phyloP scores from a whole-genome alignment of 2,888 invertebrate genomes.

The Ichneumoninae sp. region DNA sequence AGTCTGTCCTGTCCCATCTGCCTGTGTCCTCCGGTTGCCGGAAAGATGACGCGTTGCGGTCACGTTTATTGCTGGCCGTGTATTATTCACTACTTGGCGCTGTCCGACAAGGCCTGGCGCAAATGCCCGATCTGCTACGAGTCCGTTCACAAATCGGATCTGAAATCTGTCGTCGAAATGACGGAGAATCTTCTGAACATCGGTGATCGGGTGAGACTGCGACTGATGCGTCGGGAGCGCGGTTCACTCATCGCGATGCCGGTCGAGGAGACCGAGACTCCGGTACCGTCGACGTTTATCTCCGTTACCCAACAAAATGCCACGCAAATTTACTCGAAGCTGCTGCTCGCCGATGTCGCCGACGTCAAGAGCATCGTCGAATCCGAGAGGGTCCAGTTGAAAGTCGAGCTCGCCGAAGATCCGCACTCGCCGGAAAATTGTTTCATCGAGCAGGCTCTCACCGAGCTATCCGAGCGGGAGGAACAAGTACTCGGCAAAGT shows the following conservation, averaged over 20 bases:
- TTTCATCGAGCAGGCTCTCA: slow-evolving; percentile 93
- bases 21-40: slow-evolving; percentile 93
- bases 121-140: slow-evolving; percentile 98
- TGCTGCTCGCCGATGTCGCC: slow-evolving; percentile 89
- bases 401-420: slow-evolving; percentile 86
- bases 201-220: slow-evolving; percentile 91
- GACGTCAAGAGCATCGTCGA: slow-evolving; percentile 91
- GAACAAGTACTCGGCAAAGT: slow-evolving; percentile 70
- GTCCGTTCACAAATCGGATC: slow-evolving; percentile 90
- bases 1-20: slow-evolving; percentile 96
- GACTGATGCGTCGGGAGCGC: slow-evolving; percentile 93
- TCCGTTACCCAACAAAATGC: slow-evolving; percentile 85
- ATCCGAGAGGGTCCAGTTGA: slow-evolving; percentile 88
- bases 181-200: slow-evolving; percentile 85
- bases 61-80: slow-evolving; percentile 99
- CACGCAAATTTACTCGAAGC: slow-evolving; percentile 89
- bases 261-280: slow-evolving; percentile 81
- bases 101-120: slow-evolving; percentile 92
- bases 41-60: slow-evolving; percentile 96
- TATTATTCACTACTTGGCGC: slow-evolving; percentile 94
- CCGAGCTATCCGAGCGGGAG: slow-evolving; percentile 87
- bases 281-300: slow-evolving; percentile 79
- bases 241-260: slow-evolving; percentile 87
- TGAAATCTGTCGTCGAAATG: slow-evolving; percentile 90
- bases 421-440: slow-evolving; percentile 92